Evolutionary conservation across 2,113 vertebrate species (phyloP), one percentile per base, ranked within the genome.

Genomic region (Cygnus buccinator): DNA sequence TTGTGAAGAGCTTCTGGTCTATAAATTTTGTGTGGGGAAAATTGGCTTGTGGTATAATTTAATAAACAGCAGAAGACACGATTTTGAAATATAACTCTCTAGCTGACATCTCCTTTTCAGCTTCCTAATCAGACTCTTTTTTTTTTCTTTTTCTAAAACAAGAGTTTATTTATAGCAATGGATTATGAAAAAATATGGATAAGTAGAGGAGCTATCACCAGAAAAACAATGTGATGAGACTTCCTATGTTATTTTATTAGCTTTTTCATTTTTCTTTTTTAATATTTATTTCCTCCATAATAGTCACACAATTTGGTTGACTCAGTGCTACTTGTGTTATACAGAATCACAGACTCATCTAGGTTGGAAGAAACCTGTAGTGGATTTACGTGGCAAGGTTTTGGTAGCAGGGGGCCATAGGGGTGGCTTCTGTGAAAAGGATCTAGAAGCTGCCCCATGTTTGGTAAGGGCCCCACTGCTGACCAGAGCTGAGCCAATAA

Each of bases 21-120:
- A 11, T 57, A 65, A 22, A 25, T 74, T 35, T 52, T 73, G 5
- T 62, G 26, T 25, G 17, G 22, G 2, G 0, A 39, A 52, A 75
- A 63, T 15, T 3, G 0, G 41, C 4, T 25, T 58, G 4, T 25
- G 2, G 0, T 9, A 62, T 17, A 71, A 78, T 71, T 52, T 13
- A 78, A 0, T 43, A 37, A 48, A 26, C 3, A 71, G 13, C 12
- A 78, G 26, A 92, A 52, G n/a, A 57, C 5, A 48, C 5, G 57
- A 31, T 57, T 84, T 65, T 74, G 25, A 74, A 25, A 43, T 19
- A 81, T 88, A 85, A n/a, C 6, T 87, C 21, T 84, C 6, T n/a
- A 63, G 20, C 21, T 66, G 19, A 37, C 3, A 35, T 66, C 6
- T 77, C 29, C 8, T 90, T 87, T 65, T 37, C 44, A 77, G 10